Evolutionary conservation across 2,113 vertebrate species (phyloP).

Genomic region (Ailurus styani): DNA sequence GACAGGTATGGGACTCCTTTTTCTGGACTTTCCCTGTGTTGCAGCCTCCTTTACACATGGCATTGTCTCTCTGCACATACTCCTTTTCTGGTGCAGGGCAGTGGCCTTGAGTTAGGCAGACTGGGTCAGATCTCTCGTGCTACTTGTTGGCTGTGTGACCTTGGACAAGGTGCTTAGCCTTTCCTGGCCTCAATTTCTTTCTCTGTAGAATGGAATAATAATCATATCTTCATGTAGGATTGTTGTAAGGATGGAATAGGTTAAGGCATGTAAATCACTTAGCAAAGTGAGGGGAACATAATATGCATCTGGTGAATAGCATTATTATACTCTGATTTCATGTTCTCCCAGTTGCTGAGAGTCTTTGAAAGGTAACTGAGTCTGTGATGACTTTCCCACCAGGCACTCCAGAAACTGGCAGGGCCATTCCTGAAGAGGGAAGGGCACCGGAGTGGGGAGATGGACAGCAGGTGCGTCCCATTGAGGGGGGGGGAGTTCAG

Average conservation of each 20-base stretch:
- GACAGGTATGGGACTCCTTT: slow-evolving; percentile 83
- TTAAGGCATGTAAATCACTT: background rate
- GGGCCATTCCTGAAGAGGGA: slow-evolving; percentile 90
- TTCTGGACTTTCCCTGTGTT: background rate
- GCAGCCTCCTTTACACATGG: background rate
- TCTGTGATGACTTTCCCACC: slow-evolving; percentile 39
- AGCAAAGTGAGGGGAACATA: background rate
- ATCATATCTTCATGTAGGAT: background rate
- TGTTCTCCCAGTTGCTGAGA: background rate
- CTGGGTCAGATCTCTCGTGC: background rate
- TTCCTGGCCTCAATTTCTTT: slow-evolving; percentile 36
- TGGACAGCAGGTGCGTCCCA: slow-evolving; percentile 72
- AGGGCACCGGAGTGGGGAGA: slow-evolving; percentile 87
- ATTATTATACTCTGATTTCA: background rate
- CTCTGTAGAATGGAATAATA: slow-evolving; percentile 27
- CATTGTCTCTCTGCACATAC: background rate
- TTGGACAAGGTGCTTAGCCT: slow-evolving; percentile 32
- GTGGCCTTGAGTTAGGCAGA: background rate
- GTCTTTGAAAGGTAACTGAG: slow-evolving; percentile 39
- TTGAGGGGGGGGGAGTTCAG: background rate
- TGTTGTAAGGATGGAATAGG: slow-evolving; percentile 7
- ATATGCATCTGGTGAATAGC: background rate
- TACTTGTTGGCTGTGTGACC: background rate
- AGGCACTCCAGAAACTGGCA: slow-evolving; percentile 91
- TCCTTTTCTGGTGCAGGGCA: background rate